These are phyloP conservation scores for Brachyopa scutellaris DNA, from an alignment of 2,888 invertebrate genomes.

Conservation along the genomic window DNA sequence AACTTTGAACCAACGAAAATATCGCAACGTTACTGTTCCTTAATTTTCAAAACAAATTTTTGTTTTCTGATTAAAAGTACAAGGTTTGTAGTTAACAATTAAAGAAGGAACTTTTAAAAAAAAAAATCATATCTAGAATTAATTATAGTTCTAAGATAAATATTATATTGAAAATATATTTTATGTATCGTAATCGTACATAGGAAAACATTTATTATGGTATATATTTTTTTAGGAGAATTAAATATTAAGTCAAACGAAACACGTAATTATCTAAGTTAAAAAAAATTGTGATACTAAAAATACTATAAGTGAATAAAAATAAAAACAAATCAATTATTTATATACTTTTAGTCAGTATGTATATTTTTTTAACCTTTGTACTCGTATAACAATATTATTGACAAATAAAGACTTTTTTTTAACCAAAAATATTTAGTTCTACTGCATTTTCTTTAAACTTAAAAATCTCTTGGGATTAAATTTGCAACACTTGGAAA, in stretches of 20 bases:
- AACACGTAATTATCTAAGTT: conserved; percentile 43
- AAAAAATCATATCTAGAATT: neutral
- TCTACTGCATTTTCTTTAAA: no score
- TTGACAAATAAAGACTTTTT: conserved; percentile 58
- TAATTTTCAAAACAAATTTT: conserved; percentile 20
- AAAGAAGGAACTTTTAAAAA: conserved; percentile 36
- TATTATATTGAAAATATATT: conserved; percentile 6
- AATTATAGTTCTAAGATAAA: conserved; percentile 25
- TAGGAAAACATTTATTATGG: conserved; percentile 27
- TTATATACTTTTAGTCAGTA: neutral
- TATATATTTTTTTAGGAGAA: conserved; percentile 31
- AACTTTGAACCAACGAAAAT: conserved; percentile 41
- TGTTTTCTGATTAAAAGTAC: conserved; percentile 62
- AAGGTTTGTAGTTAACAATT: conserved; percentile 65
- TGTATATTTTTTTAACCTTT: conserved; percentile 49
- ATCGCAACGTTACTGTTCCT: conserved; percentile 67
- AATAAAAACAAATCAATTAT: no score
- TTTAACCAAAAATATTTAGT: neutral
- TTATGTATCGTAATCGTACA: conserved; percentile 27
- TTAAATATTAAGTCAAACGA: conserved; percentile 39
- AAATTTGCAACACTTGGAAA: no score
- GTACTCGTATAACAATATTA: conserved; percentile 33
- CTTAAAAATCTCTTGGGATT: no score
- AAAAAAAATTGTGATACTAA: conserved; percentile 64
- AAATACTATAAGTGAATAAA: conserved; percentile 32